A percentile compares a stretch with the other conserved stretches of the same genome.
Evolutionary conservation across 2,797 vertebrate species (phyloP).

Genomic region (Neostethus bicornis): DNA sequence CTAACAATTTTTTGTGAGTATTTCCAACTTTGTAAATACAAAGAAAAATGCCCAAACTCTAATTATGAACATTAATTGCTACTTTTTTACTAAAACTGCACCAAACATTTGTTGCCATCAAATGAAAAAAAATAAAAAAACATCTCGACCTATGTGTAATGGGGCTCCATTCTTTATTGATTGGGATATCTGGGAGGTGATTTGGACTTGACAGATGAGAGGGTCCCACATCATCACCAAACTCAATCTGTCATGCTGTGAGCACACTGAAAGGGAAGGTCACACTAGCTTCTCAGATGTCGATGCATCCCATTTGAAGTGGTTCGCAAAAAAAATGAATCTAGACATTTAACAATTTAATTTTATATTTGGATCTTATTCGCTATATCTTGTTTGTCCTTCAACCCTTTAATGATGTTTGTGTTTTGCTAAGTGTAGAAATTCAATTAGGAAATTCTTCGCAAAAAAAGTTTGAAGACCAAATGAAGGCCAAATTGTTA

Average conservation of each 20-base stretch:
- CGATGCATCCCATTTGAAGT: neutral
- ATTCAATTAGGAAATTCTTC: too few relatives aligned
- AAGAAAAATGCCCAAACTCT: neutral
- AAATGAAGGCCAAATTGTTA: too few relatives aligned
- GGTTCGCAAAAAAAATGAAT: neutral
- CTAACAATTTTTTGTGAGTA: neutral
- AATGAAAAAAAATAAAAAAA: conserved; percentile 1
- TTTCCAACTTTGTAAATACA: too few relatives aligned
- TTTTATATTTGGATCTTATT: neutral
- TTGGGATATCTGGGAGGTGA: neutral
- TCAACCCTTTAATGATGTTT: neutral
- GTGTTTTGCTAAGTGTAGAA: too few relatives aligned
- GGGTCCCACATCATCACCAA: conserved; percentile 9
- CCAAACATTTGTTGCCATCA: neutral
- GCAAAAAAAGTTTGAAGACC: too few relatives aligned
- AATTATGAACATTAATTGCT: neutral
- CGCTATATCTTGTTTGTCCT: neutral
- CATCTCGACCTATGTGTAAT: neutral
- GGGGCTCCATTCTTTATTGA: neutral
- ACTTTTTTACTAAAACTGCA: neutral
- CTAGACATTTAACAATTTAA: neutral
- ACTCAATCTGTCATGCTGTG: conserved; percentile 24
- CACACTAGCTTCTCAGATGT: conserved; percentile 25
- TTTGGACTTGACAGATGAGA: conserved; percentile 35
- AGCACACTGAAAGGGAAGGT: conserved; percentile 46